phyloP scores from a whole-genome alignment of 2,113 vertebrate genomes.

The Lophius piscatorius region DNA sequence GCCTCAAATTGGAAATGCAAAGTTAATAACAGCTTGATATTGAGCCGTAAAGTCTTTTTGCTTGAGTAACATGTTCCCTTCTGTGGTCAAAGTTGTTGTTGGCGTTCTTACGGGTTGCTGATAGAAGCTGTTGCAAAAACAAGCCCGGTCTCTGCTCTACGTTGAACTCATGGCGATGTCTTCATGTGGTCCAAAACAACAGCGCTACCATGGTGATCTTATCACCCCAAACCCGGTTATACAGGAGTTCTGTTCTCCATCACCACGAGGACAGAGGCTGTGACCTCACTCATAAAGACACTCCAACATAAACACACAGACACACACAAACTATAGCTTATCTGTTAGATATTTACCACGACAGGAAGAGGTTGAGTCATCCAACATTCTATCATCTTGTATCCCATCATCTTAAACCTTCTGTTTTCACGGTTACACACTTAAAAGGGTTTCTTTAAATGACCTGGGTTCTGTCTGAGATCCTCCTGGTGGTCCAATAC shows the following conservation, averaged over 20 bases:
- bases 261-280: constrained; percentile 13
- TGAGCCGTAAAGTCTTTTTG: neutral
- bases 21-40: neutral
- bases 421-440: constrained; percentile 14
- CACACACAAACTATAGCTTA: constrained; percentile 2
- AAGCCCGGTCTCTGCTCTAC: neutral
- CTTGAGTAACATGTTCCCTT: no score
- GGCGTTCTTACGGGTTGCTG: neutral
- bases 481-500: no score
- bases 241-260: constrained; percentile 37
- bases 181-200: constrained; percentile 45
- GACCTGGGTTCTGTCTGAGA: no score
- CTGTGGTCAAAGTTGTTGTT: neutral
- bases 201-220: constrained; percentile 38
- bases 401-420: neutral
- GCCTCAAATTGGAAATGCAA: neutral
- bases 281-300: constrained; percentile 32
- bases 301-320: constrained; percentile 29
- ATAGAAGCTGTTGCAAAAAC: neutral
- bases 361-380: constrained; percentile 34
- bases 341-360: neutral
- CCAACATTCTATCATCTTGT: neutral
- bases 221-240: constrained; percentile 41
- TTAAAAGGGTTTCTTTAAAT: no score
- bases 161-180: constrained; percentile 13